Percentiles rank a stretch among this genome's conserved stretches.
These are phyloP conservation scores for Zele albiditarsus DNA, from an alignment of 2,888 invertebrate genomes.

Conservation along the genomic window DNA sequence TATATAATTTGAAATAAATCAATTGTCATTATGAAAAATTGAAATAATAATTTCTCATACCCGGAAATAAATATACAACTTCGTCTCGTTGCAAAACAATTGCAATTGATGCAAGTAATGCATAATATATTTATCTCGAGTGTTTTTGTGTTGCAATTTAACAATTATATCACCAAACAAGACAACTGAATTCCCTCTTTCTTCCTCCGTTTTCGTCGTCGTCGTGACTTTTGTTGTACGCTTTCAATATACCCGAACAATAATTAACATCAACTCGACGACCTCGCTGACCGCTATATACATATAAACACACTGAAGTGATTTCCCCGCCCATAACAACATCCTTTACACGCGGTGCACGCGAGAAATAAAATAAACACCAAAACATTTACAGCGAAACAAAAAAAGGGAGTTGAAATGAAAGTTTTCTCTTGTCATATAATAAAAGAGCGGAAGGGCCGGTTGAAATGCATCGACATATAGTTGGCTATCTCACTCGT, in stretches of 20 bases:
- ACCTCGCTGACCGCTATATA: conserved; percentile 4
- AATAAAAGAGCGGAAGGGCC: conserved; percentile 37
- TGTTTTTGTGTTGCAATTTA: conserved; percentile 21
- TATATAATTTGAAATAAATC: conserved; percentile 12
- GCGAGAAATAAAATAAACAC: neutral
- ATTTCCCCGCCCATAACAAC: conserved; percentile 8
- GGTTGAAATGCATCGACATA: conserved; percentile 28
- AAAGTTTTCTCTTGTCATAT: conserved; percentile 30
- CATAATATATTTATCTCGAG: conserved; percentile 2
- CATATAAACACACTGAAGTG: neutral
- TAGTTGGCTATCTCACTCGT: neutral
- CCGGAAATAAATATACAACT: neutral
- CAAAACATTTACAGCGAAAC: conserved; percentile 9
- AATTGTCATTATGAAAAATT: neutral
- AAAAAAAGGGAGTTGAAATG: neutral
- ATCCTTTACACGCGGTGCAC: neutral
- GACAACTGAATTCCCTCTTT: neutral
- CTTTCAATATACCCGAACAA: conserved; percentile 6
- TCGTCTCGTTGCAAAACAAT: neutral
- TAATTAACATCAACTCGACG: conserved; percentile 33
- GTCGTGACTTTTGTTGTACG: conserved; percentile 28
- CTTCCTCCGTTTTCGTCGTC: neutral
- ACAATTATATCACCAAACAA: conserved; percentile 33
- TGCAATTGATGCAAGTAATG: neutral
- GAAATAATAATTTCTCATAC: neutral